Evolutionary conservation across 2,797 vertebrate species (phyloP).

Genomic region (Pterois miles): DNA sequence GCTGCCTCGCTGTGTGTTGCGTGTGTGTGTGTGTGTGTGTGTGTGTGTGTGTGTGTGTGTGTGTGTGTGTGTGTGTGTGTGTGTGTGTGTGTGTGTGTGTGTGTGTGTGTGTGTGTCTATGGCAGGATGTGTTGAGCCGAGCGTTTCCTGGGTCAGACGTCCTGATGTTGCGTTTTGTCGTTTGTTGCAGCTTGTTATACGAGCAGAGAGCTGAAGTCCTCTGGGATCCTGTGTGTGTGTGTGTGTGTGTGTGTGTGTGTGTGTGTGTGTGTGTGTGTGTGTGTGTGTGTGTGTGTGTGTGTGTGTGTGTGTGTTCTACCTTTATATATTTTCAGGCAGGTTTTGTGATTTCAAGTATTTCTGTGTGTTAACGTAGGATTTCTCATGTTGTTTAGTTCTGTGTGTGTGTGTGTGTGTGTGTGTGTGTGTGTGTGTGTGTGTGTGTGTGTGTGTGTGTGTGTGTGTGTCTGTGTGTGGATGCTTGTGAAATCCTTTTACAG

Average conservation of each 20-base stretch:
- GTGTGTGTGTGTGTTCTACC: slow-evolving; percentile 2
- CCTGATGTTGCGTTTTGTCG: slow-evolving; percentile 52
- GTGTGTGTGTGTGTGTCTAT: not conserved
- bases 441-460: not conserved
- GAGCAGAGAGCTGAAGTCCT: slow-evolving; percentile 39
- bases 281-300: slow-evolving; percentile 9
- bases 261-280: slow-evolving; percentile 7
- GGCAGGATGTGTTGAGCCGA: slow-evolving; percentile 18
- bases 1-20: slow-evolving; percentile 25
- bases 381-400: not conserved
- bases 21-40: slow-evolving; percentile 19
- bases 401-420: not conserved
- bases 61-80: not conserved
- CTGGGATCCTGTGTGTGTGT: slow-evolving; percentile 22
- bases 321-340: too few relatives aligned
- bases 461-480: too few relatives aligned
- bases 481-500: too few relatives aligned
- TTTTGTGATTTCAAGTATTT: not conserved
- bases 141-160: slow-evolving; percentile 40
- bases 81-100: not conserved
- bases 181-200: slow-evolving; percentile 47
- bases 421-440: not conserved
- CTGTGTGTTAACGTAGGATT: not conserved
- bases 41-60: slow-evolving; percentile 4
- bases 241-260: slow-evolving; percentile 10